These are phyloP conservation scores for Lathamus discolor DNA, from an alignment of 2,113 vertebrate species.

Conservation along the genomic window DNA sequence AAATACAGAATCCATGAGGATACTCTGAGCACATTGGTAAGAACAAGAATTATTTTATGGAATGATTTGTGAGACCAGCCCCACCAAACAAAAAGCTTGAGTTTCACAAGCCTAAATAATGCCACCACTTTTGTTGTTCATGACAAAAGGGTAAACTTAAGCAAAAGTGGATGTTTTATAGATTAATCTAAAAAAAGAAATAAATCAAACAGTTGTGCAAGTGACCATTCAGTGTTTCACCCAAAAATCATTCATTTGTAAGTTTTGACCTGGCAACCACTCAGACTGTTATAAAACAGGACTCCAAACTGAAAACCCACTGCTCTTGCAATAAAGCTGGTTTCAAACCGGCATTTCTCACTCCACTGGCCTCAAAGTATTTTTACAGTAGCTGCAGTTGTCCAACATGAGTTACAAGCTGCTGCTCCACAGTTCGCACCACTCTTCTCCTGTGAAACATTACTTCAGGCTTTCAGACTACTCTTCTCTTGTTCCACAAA, in stretches of 20 bases:
- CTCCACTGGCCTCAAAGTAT: constrained; percentile 55
- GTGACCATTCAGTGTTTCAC: constrained; percentile 56
- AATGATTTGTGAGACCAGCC: constrained; percentile 61
- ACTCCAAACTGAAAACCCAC: constrained; percentile 52
- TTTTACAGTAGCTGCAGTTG: constrained; percentile 67
- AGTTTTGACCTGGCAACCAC: constrained; percentile 42
- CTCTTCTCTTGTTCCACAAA: constrained; percentile 50
- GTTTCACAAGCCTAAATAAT: neutral
- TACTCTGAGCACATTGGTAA: neutral
- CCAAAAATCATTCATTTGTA: constrained; percentile 20
- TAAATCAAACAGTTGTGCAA: constrained; percentile 15
- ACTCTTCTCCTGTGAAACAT: constrained; percentile 46
- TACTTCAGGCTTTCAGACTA: constrained; percentile 37
- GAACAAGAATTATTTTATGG: constrained; percentile 21
- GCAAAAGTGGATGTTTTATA: constrained; percentile 35
- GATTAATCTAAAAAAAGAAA: constrained; percentile 16
- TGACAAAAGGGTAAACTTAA: neutral
- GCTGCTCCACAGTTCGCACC: constrained; percentile 54
- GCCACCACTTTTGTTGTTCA: neutral
- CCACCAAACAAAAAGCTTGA: constrained; percentile 15
- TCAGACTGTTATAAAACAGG: constrained; percentile 53
- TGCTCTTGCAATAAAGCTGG: constrained; percentile 13
- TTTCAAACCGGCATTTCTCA: constrained; percentile 14
- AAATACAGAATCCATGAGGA: constrained; percentile 4
- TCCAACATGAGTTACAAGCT: constrained; percentile 44